phyloP scores from a whole-genome alignment of 2,113 vertebrate genomes.

The Gymnorhina tibicen region DNA sequence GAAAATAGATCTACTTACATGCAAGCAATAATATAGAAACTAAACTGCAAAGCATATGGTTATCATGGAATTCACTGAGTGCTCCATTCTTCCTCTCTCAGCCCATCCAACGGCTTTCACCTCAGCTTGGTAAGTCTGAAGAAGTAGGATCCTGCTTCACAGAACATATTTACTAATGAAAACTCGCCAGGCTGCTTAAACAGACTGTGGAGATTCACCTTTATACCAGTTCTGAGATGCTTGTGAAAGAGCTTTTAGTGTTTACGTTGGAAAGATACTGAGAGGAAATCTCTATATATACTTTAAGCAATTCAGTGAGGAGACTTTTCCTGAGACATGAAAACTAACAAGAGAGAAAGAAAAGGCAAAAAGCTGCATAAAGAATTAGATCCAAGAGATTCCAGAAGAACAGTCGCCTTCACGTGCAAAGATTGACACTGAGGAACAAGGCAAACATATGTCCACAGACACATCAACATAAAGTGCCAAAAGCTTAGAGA shows the following conservation, averaged over 20 bases:
- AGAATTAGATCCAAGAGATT: constrained; percentile 22
- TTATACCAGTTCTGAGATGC: background rate
- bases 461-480: constrained; percentile 45
- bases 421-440: constrained; percentile 43
- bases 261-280: background rate
- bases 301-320: background rate
- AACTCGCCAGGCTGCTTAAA: background rate
- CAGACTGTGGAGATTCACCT: background rate
- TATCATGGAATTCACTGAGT: background rate
- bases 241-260: background rate
- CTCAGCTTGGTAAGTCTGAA: background rate
- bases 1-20: background rate
- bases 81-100: background rate
- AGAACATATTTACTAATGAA: background rate
- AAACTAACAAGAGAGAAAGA: background rate
- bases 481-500: constrained; percentile 34
- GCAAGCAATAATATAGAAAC: background rate
- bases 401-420: constrained; percentile 48
- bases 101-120: background rate
- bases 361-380: constrained; percentile 5
- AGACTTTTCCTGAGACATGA: background rate
- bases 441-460: constrained; percentile 58
- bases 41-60: background rate
- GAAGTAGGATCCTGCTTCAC: background rate
- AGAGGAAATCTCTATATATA: background rate